Percentiles rank a stretch among this genome's conserved stretches.
phyloP scores from a whole-genome alignment of 2,113 vertebrate species.

The Leucoraja erinaceus region DNA sequence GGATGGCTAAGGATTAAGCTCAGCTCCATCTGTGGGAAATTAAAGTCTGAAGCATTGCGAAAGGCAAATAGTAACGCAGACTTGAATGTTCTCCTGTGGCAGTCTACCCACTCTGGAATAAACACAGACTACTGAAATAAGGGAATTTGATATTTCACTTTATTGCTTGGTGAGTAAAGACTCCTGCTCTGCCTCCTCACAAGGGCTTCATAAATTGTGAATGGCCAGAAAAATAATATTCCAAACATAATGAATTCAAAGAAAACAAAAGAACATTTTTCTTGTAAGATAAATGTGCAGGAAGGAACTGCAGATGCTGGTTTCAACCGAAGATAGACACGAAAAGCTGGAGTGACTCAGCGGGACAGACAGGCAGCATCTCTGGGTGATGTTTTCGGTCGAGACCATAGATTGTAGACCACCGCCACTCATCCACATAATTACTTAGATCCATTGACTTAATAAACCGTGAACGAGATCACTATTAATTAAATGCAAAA shows the following conservation, averaged over 20 bases:
- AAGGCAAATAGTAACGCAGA: background rate
- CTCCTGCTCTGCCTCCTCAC: background rate
- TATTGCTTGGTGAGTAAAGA: background rate
- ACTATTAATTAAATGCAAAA: background rate
- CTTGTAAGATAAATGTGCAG: too few relatives aligned
- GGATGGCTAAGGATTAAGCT: background rate
- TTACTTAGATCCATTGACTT: background rate
- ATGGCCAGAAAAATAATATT: background rate
- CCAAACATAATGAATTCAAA: background rate
- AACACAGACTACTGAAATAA: background rate
- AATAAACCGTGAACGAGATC: background rate
- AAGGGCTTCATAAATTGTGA: background rate
- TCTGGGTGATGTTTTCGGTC: too few relatives aligned
- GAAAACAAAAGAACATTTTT: background rate
- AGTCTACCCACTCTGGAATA: background rate
- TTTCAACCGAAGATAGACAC: too few relatives aligned
- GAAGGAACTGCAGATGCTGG: too few relatives aligned
- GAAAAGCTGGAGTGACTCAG: too few relatives aligned
- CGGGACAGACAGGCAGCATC: too few relatives aligned
- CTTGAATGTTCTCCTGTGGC: background rate
- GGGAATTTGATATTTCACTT: background rate
- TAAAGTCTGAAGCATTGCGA: background rate
- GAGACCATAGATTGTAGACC: background rate
- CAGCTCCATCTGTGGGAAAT: background rate
- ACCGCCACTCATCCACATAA: background rate